Evolutionary conservation across 2,113 vertebrate genomes (phyloP).

Genomic region (Lathamus discolor): DNA sequence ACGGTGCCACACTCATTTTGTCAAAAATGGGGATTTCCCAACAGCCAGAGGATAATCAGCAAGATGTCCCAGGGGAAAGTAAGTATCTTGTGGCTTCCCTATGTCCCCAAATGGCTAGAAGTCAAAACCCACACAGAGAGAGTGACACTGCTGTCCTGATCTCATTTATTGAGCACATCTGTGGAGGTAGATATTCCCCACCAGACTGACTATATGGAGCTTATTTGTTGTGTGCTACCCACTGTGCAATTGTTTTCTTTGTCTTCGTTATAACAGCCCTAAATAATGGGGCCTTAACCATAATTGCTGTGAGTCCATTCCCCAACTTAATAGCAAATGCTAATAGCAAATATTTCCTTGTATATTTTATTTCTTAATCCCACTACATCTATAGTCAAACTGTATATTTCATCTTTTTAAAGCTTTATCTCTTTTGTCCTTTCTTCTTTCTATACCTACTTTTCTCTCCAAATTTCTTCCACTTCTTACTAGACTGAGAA

Average conservation of each 20-base stretch:
- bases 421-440: background rate
- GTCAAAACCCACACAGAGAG: background rate
- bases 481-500: background rate
- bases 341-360: background rate
- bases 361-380: background rate
- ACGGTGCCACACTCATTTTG: conserved; percentile 90
- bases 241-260: background rate
- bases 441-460: background rate
- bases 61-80: conserved; percentile 95
- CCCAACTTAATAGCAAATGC: background rate
- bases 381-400: background rate
- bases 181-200: background rate
- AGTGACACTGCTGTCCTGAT: background rate
- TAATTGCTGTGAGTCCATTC: background rate
- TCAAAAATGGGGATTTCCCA: conserved; percentile 88
- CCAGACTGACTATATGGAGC: background rate
- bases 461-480: background rate
- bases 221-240: background rate
- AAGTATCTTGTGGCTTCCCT: conserved; percentile 55
- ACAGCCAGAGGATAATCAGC: conserved; percentile 93
- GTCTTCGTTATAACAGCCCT: background rate
- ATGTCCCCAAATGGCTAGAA: background rate
- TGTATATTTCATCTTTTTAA: background rate
- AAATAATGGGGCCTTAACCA: background rate
- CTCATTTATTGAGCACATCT: background rate